phyloP scores from a whole-genome alignment of 2,113 vertebrate genomes.

The Macaca nemestrina region DNA sequence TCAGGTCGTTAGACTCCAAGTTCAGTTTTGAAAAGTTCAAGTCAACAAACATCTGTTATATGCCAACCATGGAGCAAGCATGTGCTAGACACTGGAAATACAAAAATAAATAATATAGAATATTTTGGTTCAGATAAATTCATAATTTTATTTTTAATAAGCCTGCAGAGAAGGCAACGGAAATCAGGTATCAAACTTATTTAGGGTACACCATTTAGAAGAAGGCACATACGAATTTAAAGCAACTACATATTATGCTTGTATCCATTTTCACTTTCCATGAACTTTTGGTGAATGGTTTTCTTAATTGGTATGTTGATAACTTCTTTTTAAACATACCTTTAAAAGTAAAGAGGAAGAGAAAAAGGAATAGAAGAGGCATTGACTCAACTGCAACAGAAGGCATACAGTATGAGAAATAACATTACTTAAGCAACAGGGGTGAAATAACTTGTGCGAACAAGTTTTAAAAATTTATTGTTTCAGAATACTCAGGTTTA shows the following conservation, averaged over 20 bases:
- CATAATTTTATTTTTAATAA: not conserved
- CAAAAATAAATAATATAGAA: not conserved
- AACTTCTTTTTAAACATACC: not conserved
- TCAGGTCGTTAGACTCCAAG: not conserved
- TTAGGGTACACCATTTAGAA: not conserved
- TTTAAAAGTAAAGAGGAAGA: not conserved
- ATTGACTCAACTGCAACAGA: not conserved
- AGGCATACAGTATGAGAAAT: not conserved
- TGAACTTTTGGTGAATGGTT: not conserved
- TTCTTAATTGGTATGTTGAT: not conserved
- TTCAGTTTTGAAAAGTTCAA: not conserved
- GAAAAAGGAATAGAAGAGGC: not conserved
- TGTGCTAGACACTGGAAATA: not conserved
- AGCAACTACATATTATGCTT: not conserved
- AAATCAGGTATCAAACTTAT: not conserved
- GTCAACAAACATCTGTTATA: not conserved
- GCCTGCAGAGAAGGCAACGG: not conserved
- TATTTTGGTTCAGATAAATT: not conserved
- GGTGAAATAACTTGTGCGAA: not conserved
- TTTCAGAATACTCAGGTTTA: not conserved
- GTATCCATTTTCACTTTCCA: not conserved
- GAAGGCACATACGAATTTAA: not conserved
- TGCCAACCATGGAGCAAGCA: not conserved
- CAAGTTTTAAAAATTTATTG: not conserved
- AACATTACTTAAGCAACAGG: not conserved